Evolutionary conservation across 2,113 vertebrate genomes (phyloP), one percentile per base, ranked within the genome.

Genomic region (Urocynchramus pylzowi): DNA sequence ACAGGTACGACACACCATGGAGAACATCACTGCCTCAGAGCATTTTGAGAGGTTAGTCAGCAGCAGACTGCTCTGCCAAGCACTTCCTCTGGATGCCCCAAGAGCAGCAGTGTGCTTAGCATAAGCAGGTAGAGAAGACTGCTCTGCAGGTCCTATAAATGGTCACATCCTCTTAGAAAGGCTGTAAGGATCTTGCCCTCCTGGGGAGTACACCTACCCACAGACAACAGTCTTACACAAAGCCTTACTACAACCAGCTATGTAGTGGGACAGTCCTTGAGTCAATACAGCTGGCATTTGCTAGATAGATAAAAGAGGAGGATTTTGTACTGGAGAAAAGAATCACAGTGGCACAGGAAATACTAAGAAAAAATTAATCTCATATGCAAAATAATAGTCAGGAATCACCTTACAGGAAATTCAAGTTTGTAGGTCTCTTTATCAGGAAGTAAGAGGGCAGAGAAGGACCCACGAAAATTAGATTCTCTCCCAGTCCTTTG

Each of bases 261-360:
- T 0, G 0, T 37, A 24, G 31, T 45, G 8, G 9, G 33, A 19
- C 11, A 54, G 21, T 24, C 42, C 45, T 42, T 63, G 23, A 57
- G 52, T n/a, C 44, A 37, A 21, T 10, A 33, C 4, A 71, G 52
- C 15, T 77, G 71, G 39, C 50, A 75, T 75, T 78, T 78, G 42
- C n/a, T 70, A 70, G 69, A 61, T 0, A n/a, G 69, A 54, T 26
- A 44, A 82, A 90, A 59, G 28, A n/a, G 21, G 6, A 79, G 33
- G 27, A 45, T 87, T 93, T 84, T 70, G 28, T 61, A 39, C 22
- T 74, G 39, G 9, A 70, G 54, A 57, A 81, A 83, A 53, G 31
- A 82, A 87, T 91, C 18, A 61, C 11, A 13, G 28, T 49, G 26
- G 33, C 13, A 59, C 6, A 12, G 39, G 44, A 88, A 92, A 88